Evolutionary conservation across 1,140 invertebrate species (phyloP).

Genomic region (Patella vulgata): DNA sequence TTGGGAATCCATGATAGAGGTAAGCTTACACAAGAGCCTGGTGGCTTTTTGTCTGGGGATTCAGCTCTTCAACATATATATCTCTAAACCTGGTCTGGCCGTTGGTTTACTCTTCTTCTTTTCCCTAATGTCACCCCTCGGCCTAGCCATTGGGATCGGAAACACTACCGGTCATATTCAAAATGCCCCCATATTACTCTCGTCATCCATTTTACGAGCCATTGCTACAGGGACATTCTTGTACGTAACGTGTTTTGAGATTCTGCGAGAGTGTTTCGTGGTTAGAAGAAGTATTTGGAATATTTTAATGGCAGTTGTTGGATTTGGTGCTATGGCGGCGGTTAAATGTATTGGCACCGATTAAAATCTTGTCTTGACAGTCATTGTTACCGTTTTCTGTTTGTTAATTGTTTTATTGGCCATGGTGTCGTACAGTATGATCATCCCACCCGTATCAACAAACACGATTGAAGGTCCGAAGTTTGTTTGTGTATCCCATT

Average conservation of each 20-base stretch:
- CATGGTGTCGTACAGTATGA: no score
- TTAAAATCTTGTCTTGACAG: no score
- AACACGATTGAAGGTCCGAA: no score
- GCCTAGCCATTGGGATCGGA: constrained; percentile 72
- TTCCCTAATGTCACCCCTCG: constrained; percentile 75
- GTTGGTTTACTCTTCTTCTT: constrained; percentile 62
- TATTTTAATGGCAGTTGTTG: constrained; percentile 17
- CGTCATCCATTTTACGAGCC: constrained; percentile 69
- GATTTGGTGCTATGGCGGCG: no score
- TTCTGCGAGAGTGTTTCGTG: constrained; percentile 72
- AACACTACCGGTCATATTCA: constrained; percentile 49
- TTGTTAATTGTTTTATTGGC: no score
- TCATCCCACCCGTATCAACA: no score
- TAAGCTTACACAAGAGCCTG: constrained; percentile 76
- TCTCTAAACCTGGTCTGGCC: constrained; percentile 67
- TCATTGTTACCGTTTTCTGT: no score
- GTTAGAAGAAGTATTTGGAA: constrained; percentile 14
- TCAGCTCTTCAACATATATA: constrained; percentile 71
- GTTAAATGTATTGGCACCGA: no score
- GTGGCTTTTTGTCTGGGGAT: constrained; percentile 81
- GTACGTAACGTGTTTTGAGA: constrained; percentile 91
- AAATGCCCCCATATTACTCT: constrained; percentile 38
- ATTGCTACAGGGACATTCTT: constrained; percentile 90
- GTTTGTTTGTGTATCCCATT: no score
- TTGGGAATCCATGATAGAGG: constrained; percentile 74